These are phyloP conservation scores for Gymnoscelis rufifasciata DNA, from an alignment of 2,888 invertebrate species.

Conservation along the genomic window DNA sequence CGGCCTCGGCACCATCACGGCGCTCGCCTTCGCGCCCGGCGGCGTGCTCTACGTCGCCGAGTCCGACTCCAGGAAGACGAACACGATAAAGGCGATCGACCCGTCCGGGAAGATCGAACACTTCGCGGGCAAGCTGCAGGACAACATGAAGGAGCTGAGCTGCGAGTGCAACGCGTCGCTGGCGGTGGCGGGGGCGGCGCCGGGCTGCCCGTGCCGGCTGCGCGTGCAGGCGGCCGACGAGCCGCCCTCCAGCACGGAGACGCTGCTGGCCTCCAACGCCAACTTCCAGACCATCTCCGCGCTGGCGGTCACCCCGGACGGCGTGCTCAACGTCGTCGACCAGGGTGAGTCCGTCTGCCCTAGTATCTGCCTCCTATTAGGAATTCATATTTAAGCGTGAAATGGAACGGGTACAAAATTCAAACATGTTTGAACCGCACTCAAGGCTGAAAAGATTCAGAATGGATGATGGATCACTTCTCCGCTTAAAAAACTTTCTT, in stretches of 20 bases:
- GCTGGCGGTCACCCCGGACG: constrained; percentile 95
- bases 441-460: too few relatives aligned
- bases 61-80: constrained; percentile 91
- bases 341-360: constrained; percentile 80
- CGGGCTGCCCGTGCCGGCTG: constrained; percentile 65
- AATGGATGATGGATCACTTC: too few relatives aligned
- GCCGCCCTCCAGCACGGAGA: constrained; percentile 88
- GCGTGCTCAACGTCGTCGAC: constrained; percentile 97
- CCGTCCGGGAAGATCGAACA: constrained; percentile 93
- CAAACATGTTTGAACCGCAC: too few relatives aligned
- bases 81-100: constrained; percentile 90
- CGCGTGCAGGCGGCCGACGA: constrained; percentile 80
- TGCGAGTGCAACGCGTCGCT: constrained; percentile 79
- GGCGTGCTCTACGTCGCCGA: constrained; percentile 96
- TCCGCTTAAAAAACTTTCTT: too few relatives aligned
- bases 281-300: constrained; percentile 93
- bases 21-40: constrained; percentile 93
- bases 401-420: too few relatives aligned
- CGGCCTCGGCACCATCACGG: constrained; percentile 89
- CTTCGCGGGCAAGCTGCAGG: constrained; percentile 93
- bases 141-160: constrained; percentile 74
- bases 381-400: neutral
- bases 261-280: constrained; percentile 92
- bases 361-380: neutral
- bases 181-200: constrained; percentile 30